Conservation (phyloP, 2,113 vertebrate species). For the Oryzias curvinotus region DNA sequence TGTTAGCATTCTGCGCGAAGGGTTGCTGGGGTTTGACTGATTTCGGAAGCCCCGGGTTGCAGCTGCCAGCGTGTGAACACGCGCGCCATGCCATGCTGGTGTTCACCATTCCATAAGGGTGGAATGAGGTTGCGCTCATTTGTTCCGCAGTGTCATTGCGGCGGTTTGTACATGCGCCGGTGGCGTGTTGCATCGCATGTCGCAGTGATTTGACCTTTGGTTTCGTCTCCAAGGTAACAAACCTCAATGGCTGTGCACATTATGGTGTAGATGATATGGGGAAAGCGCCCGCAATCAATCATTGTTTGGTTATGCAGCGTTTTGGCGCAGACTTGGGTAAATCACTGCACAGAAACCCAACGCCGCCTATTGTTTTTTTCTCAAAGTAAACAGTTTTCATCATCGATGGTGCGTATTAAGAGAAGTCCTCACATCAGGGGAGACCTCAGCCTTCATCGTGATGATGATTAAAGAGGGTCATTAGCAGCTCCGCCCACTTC, state of each 20-base stretch:
- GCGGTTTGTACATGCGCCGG: no score
- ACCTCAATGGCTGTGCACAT: slow-evolving; percentile 22
- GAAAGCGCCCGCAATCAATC: slow-evolving; percentile 56
- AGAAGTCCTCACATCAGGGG: slow-evolving; percentile 4
- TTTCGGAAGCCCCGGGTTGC: slow-evolving; percentile 16
- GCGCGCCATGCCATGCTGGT: slow-evolving; percentile 1
- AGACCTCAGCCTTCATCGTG: neutral
- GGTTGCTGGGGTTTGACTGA: slow-evolving; percentile 9
- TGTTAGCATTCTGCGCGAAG: slow-evolving; percentile 16
- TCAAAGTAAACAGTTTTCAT: slow-evolving; percentile 32
- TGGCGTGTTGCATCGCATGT: neutral
- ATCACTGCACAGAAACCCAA: slow-evolving; percentile 54
- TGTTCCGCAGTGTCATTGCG: no score
- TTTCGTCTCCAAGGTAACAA: slow-evolving; percentile 73
- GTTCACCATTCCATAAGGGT: neutral
- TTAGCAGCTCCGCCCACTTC: neutral
- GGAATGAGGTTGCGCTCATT: no score
- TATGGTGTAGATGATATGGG: slow-evolving; percentile 31
- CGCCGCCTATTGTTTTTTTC: slow-evolving; percentile 39
- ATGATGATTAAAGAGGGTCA: neutral
- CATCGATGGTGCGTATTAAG: slow-evolving; percentile 27
- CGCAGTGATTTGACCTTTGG: slow-evolving; percentile 6
- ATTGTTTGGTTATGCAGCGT: slow-evolving; percentile 52
- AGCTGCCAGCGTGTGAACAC: slow-evolving; percentile 32
- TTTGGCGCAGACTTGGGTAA: slow-evolving; percentile 38